Evolutionary conservation across 2,888 invertebrate species (phyloP), one percentile per base, ranked within the genome.

Genomic region (Andrena bucephala): DNA sequence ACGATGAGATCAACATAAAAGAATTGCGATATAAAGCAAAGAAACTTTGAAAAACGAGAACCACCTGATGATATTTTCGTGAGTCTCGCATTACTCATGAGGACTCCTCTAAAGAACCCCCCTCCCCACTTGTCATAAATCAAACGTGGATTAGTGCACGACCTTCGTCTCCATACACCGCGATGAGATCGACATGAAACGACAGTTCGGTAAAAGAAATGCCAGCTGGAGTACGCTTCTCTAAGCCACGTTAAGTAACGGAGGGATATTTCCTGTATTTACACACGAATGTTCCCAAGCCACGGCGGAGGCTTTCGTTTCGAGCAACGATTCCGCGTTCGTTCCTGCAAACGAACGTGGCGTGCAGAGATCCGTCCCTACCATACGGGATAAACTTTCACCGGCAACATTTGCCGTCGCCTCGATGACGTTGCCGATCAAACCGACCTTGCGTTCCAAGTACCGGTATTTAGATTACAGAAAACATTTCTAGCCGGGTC

Each of bases 391-490:
- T 87, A 81, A 85, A 89, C 89, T 89, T 89, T 89, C 89, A 89
- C 89, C 89, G 72, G 77, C 87, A 81, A 72, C 84, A 71, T 85
- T 83, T 78, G 77, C 85, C 73, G 66, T 77, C 84, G 84, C 71
- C 77, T 65, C 76, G 80, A 82, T 86, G 89, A 89, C 89, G 87
- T 81, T 81, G 86, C 80, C 86, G 85, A 81, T 89, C 87, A 66
- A 42, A 79, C 65, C 86, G 89, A 89, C 89, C 89, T 89, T 89
- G 89, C 89, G 86, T 86, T 89, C 87, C 85, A 59, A 72, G 81
- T 87, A 81, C 81, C 78, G 81, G 83, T 88, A 88, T 87, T 87
- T 82, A 76, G 80, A 87, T 83, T 87, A 81, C 76, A 73, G 68
- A 72, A 71, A 69, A 84, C 67, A 72, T 70, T 77, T 65, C 52